Evolutionary conservation across 64 coral and sea anemone species (phyloP).

Genomic region (Pachyseris speciosa): DNA sequence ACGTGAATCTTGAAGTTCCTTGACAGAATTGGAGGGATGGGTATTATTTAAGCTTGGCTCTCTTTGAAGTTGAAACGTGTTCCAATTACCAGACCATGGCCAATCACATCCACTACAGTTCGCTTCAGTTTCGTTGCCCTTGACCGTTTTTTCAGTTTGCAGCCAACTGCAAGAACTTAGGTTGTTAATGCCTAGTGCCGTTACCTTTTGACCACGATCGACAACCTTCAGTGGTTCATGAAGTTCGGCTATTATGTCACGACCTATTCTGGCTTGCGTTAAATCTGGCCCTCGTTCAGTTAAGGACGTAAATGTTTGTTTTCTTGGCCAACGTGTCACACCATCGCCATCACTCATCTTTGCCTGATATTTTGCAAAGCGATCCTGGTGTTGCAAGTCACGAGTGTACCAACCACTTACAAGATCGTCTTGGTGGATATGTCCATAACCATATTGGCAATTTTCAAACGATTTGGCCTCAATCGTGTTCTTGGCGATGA

Average conservation of each 20-base stretch:
- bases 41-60: not conserved
- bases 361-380: too few relatives aligned
- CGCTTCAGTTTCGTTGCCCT: not conserved
- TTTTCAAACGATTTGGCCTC: not conserved
- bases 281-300: not conserved
- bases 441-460: not conserved
- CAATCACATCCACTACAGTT: too few relatives aligned
- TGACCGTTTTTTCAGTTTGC: too few relatives aligned
- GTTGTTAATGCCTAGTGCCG: not conserved
- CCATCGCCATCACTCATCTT: too few relatives aligned
- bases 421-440: not conserved
- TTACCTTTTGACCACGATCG: not conserved
- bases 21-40: not conserved
- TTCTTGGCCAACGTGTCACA: not conserved
- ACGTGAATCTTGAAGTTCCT: not conserved
- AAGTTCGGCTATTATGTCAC: not conserved
- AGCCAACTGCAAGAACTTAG: not conserved
- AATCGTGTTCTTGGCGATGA: not conserved
- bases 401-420: too few relatives aligned
- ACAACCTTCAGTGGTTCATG: not conserved
- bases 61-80: not conserved
- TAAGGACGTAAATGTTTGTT: not conserved
- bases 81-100: not conserved
- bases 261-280: not conserved
- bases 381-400: too few relatives aligned